A percentile compares a stretch with the other conserved stretches of the same genome.
Conservation (phyloP, 2,888 invertebrate species). For the Psylliodes chrysocephalus region DNA sequence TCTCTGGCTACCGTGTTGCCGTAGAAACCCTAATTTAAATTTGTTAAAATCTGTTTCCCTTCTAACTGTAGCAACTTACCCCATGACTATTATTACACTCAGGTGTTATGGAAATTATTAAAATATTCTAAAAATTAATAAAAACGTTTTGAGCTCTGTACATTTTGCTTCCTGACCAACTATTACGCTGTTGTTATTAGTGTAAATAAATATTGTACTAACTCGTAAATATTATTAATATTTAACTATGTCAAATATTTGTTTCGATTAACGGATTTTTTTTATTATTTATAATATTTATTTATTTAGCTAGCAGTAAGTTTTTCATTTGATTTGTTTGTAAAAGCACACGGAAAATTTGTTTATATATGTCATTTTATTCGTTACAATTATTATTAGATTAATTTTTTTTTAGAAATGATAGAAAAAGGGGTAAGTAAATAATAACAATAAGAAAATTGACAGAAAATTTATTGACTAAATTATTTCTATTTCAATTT, state of each 20-base stretch:
- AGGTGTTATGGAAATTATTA: not conserved
- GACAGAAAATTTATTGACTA: no score
- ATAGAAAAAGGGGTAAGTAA: no score
- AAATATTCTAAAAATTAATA: conserved; percentile 10
- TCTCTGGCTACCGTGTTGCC: no score
- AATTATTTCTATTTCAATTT: no score
- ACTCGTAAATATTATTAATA: conserved; percentile 37
- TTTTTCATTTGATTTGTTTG: conserved; percentile 9
- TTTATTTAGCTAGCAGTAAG: conserved; percentile 13
- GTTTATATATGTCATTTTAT: no score
- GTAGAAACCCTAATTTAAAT: no score
- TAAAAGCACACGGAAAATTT: not conserved
- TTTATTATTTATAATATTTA: conserved; percentile 17
- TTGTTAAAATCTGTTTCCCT: no score
- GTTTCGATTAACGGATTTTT: conserved; percentile 29
- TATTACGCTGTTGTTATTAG: conserved; percentile 22
- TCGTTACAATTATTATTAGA: no score
- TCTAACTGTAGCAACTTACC: no score
- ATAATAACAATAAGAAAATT: no score
- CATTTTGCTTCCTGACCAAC: conserved; percentile 18
- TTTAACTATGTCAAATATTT: conserved; percentile 27
- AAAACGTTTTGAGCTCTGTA: conserved; percentile 28
- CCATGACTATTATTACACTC: not conserved
- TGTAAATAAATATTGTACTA: conserved; percentile 41
- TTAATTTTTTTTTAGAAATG: no score